Evolutionary conservation across 2,113 vertebrate species (phyloP), one percentile per base, ranked within the genome.

Genomic region (Actinemys pallida): DNA sequence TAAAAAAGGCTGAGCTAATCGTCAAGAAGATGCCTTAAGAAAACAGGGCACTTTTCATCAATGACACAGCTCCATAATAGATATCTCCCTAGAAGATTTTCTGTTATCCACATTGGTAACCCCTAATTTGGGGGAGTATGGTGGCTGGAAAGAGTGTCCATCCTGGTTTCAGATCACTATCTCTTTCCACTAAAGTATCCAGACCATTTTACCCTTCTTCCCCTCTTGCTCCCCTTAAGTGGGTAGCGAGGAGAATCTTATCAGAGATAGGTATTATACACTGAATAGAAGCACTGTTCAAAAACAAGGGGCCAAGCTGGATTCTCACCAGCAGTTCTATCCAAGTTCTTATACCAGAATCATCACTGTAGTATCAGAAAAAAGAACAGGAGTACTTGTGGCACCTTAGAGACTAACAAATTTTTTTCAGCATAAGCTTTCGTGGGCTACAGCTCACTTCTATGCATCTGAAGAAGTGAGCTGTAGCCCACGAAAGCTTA

Each of bases 41-140:
- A 88, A 47, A 87, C n/a, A 78, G 56, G 29, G 20, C 14, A 69
- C 2, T 50, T 90, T 80, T 17, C 5, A 47, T 14, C 29, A 49
- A 35, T 53, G 81, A 54, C 3, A 35, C 0, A 1, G 35, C 5
- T 65, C 1, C 10, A 83, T 14, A 59, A 54, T 91, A 24, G 12
- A 89, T 2, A 3, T 29, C 78, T 79, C 3, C 4, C 10, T 10
- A 59, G 20, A 82, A 86, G 1, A 1, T 35, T 9, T 80, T 86
- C 24, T 11, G 47, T 5, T 65, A 47, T 72, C 81, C 83, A 45
- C 8, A 47, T 72, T 54, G 35, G 5, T 52, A 53, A 49, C 4
- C 89, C 42, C 47, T 83, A 11, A 50, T 86, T 91, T 93, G 54
- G 69, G 31, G 92, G 75, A 8, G 20, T 14, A 80, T 6, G 2